Evolutionary conservation across 2,113 vertebrate genomes (phyloP).

Genomic region (Forbesichthys papilliferus): DNA sequence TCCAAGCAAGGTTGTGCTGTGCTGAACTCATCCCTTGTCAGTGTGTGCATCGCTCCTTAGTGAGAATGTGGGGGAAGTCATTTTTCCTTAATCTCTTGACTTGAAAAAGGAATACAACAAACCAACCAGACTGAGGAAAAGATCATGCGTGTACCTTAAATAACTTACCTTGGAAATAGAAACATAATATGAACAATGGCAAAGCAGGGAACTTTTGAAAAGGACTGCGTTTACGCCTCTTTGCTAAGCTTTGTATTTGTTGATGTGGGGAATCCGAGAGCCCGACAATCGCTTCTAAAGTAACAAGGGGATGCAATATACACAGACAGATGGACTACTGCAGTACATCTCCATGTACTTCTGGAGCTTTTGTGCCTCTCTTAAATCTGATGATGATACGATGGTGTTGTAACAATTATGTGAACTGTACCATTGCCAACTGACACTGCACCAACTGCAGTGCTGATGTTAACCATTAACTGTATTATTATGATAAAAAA

Average conservation of each 20-base stretch:
- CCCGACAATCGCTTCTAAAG: slow-evolving; percentile 57
- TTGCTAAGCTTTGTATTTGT: slow-evolving; percentile 49
- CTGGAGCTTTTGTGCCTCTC: slow-evolving; percentile 66
- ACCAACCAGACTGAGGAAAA: slow-evolving; percentile 39
- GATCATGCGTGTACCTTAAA: slow-evolving; percentile 39
- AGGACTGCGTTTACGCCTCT: slow-evolving; percentile 37
- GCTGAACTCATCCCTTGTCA: slow-evolving; percentile 37
- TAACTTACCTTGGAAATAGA: slow-evolving; percentile 34
- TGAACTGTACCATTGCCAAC: slow-evolving; percentile 56
- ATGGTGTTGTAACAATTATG: slow-evolving; percentile 63
- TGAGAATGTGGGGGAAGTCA: slow-evolving; percentile 50
- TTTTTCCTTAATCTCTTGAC: slow-evolving; percentile 31
- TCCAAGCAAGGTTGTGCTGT: slow-evolving; percentile 37
- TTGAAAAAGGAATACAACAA: slow-evolving; percentile 27
- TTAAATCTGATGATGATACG: slow-evolving; percentile 38
- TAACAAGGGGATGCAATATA: slow-evolving; percentile 20
- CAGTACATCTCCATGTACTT: slow-evolving; percentile 39
- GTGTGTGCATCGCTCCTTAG: slow-evolving; percentile 24
- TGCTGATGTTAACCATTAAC: slow-evolving; percentile 73
- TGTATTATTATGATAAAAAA: slow-evolving; percentile 70
- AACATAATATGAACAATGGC: slow-evolving; percentile 29
- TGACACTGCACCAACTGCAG: slow-evolving; percentile 54
- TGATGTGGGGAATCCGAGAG: slow-evolving; percentile 41
- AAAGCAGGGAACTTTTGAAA: slow-evolving; percentile 35
- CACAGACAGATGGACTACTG: slow-evolving; percentile 21